Percentiles rank a stretch among this genome's conserved stretches.
These are phyloP conservation scores for Ypsolopha sequella DNA, from an alignment of 2,888 invertebrate genomes.

Conservation along the genomic window DNA sequence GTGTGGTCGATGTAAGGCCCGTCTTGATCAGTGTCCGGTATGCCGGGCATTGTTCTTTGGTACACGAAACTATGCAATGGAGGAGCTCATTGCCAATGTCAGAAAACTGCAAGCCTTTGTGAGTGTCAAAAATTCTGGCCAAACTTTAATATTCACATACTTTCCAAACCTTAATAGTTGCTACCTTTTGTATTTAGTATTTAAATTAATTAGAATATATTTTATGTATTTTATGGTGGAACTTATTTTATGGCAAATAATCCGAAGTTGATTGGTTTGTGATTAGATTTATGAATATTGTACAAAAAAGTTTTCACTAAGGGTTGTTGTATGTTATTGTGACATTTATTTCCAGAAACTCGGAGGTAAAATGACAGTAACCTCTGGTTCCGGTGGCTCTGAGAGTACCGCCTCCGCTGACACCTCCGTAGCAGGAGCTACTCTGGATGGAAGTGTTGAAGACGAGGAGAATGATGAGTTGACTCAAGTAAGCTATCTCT, in stretches of 20 bases:
- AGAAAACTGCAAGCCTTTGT: conserved; percentile 53
- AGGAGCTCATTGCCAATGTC: conserved; percentile 63
- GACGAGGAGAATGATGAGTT: conserved; percentile 31
- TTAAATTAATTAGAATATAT: too few species aligned
- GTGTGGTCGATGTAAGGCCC: conserved; percentile 57
- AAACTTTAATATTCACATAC: too few species aligned
- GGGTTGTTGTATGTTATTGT: too few species aligned
- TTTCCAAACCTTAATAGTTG: neutral
- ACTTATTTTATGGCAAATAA: neutral
- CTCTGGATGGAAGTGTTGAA: conserved; percentile 23
- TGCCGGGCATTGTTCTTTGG: conserved; percentile 62
- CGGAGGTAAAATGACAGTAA: conserved; percentile 36
- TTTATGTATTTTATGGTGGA: too few species aligned
- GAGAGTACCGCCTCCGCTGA: conserved; percentile 30
- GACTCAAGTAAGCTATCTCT: neutral
- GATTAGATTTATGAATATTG: too few species aligned
- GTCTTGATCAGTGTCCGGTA: conserved; percentile 60
- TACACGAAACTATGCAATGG: conserved; percentile 68
- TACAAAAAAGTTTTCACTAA: too few species aligned
- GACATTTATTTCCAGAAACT: conserved; percentile 36
- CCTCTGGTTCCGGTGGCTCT: conserved; percentile 31
- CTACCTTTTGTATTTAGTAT: neutral
- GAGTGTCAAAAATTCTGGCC: conserved; percentile 30
- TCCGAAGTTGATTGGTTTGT: too few species aligned
- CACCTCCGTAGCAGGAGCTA: conserved; percentile 28